Evolutionary conservation across 30 jellyfish, hydroid and myxozoan species (phyloP).

Genomic region (Turritopsis dohrnii): DNA sequence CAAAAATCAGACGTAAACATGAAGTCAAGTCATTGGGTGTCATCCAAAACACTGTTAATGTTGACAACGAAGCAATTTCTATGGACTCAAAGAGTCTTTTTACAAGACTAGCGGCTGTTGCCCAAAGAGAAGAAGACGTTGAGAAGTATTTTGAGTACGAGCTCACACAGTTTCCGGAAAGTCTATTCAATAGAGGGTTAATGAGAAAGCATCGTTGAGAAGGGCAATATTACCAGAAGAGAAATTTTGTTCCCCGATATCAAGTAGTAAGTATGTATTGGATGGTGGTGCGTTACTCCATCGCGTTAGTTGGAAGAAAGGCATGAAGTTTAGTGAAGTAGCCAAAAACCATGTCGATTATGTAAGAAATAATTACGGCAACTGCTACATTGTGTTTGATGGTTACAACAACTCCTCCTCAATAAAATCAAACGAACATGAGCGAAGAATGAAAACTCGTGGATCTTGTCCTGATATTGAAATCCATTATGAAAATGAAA

Average conservation of each 20-base stretch:
- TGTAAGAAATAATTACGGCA: no score
- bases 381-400: no score
- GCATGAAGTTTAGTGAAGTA: no score
- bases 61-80: conserved; percentile 26
- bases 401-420: conserved; percentile 23
- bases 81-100: no score
- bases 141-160: no score
- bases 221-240: conserved; percentile 4
- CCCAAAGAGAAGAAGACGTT: no score
- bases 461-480: conserved; percentile 46
- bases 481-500: conserved; percentile 22
- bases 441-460: conserved; percentile 25
- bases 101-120: no score
- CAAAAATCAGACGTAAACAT: conserved; percentile 26
- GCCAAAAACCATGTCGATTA: no score
- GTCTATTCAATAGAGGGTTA: no score
- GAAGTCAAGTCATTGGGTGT: conserved; percentile 22
- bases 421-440: conserved; percentile 33
- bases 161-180: no score
- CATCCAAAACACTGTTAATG: conserved; percentile 29
- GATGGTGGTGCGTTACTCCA: no score
- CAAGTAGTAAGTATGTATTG: conserved; percentile 42
- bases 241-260: conserved; percentile 1
- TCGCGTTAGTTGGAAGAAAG: no score
- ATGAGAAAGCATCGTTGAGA: conserved; percentile 23